Evolutionary conservation across 1,140 invertebrate species (phyloP), one percentile per base, ranked within the genome.

Genomic region (Ganaspis sp.): DNA sequence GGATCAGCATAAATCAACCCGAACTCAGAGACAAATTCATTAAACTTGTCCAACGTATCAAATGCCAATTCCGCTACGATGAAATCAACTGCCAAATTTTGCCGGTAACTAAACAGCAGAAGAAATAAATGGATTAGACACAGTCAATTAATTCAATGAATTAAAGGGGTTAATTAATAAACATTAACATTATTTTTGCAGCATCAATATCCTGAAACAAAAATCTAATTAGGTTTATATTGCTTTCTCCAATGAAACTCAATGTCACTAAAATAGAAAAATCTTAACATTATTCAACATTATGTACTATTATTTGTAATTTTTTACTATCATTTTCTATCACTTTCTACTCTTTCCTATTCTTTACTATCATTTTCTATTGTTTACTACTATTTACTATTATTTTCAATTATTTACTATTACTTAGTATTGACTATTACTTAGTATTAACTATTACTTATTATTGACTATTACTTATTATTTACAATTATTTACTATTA

Each of bases 21-120:
- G 90, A 96, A 96, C 83, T 95, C 94, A 89, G 93, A 93, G 88
- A 98, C 93, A 94, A 98, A 98, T 91, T 97, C 94, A 91, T 95
- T 92, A 92, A 95, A 96, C 89, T 97, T 96, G 89, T 95, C 94
- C 87, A 91, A 91, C 82, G 94, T 94, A 85, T 95, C 93, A 93
- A 98, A 98, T 84, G 95, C 96, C 93, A 99, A 94, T 92, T 96
- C 95, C 91, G 94, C 94, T 89, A 93, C 91, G 91, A 98, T 93
- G 94, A 95, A 97, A 89, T 95, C 94, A 92, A 98, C 93, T 85
- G 95, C 94, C 92, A 98, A 93, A 91, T 93, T 94, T 92, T 97
- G 97, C 86, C 97, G 97, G 94, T 97, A 99, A 93, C 98, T 99
- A 96, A 92, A 95, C 94, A 94, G 86, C 73, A 91, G 86, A 91